These are phyloP conservation scores for Electrona antarctica DNA, from an alignment of 2,113 vertebrate genomes.

Conservation along the genomic window DNA sequence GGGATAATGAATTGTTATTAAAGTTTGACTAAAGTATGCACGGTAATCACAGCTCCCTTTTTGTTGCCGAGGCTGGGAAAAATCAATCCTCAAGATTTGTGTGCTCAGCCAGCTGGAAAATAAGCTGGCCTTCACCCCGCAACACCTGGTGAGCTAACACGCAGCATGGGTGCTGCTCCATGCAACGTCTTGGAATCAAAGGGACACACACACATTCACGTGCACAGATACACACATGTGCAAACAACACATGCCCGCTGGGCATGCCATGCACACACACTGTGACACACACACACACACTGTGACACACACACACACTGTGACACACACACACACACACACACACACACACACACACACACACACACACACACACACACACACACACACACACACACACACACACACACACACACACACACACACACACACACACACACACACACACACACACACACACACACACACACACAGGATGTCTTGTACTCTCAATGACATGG, in stretches of 20 bases:
- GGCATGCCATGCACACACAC: background rate
- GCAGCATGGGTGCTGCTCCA: constrained; percentile 47
- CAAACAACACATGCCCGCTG: background rate
- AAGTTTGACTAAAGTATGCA: constrained; percentile 56
- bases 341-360: constrained; percentile 20
- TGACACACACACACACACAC: constrained; percentile 24
- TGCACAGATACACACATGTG: background rate
- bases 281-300: constrained; percentile 29
- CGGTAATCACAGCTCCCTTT: constrained; percentile 62
- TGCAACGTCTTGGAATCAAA: constrained; percentile 37
- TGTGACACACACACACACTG: constrained; percentile 34
- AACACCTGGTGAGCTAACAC: constrained; percentile 64
- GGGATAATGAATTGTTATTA: constrained; percentile 55
- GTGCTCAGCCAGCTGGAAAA: constrained; percentile 90
- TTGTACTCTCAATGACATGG: constrained; percentile 50
- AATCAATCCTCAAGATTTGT: constrained; percentile 86
- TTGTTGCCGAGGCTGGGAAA: constrained; percentile 64
- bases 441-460: too few species aligned
- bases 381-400: background rate
- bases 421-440: background rate
- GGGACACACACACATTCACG: background rate
- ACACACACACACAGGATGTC: constrained; percentile 42
- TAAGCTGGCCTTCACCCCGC: constrained; percentile 82
- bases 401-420: background rate
- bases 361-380: constrained; percentile 25